phyloP scores from a whole-genome alignment of 2,113 vertebrate species.

The Seriola rivoliana region DNA sequence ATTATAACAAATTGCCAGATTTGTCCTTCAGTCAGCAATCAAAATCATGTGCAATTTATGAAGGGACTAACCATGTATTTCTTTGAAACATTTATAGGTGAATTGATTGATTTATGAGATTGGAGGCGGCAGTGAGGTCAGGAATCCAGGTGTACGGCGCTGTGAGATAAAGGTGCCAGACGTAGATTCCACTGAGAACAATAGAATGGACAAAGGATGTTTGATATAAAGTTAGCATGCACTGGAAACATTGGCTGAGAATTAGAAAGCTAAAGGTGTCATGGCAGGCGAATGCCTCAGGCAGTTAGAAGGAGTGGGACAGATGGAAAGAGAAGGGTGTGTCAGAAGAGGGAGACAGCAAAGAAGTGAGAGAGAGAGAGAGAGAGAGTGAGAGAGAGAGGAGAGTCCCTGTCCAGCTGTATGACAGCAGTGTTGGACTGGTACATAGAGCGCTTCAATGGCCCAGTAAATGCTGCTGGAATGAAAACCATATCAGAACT shows the following conservation, averaged over 20 bases:
- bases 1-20: constrained; percentile 28
- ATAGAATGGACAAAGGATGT: constrained; percentile 20
- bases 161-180: constrained; percentile 31
- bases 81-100: constrained; percentile 56
- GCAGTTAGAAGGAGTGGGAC: constrained; percentile 25
- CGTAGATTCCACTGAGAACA: constrained; percentile 39
- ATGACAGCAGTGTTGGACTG: constrained; percentile 55
- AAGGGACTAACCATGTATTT: constrained; percentile 43
- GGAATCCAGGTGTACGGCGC: constrained; percentile 59
- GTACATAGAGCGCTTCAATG: constrained; percentile 19
- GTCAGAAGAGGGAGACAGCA: constrained; percentile 47
- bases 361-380: constrained; percentile 19
- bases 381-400: constrained; percentile 19
- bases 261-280: constrained; percentile 41
- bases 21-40: constrained; percentile 37
- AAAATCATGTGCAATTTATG: constrained; percentile 21
- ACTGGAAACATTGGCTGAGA: constrained; percentile 28
- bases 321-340: constrained; percentile 55
- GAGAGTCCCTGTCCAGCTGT: constrained; percentile 48
- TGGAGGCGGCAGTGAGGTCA: constrained; percentile 44
- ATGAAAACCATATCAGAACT: constrained; percentile 55
- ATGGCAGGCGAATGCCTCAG: background rate
- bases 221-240: constrained; percentile 19
- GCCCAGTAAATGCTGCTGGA: constrained; percentile 52
- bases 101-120: constrained; percentile 72